Evolutionary conservation across 2,888 invertebrate species (phyloP).

Genomic region (Epirrita christyi): DNA sequence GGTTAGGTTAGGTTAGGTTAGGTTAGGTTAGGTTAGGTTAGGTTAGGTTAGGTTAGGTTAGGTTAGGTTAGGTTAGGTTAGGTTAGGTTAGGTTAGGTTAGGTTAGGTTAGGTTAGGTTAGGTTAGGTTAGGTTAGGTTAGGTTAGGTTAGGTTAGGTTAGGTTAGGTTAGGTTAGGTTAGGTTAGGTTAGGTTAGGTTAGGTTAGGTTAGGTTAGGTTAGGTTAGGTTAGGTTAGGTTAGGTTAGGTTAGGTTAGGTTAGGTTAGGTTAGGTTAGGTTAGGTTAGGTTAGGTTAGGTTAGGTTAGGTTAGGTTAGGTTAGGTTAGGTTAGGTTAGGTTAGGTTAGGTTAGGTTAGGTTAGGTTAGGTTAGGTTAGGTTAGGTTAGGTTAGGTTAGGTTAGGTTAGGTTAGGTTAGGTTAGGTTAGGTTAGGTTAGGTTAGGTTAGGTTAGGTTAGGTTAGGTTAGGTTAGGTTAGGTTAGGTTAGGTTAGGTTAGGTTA

Average conservation of each 20-base stretch:
- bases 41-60: constrained; percentile 31
- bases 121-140: constrained; percentile 30
- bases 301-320: constrained; percentile 25
- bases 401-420: constrained; percentile 24
- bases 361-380: constrained; percentile 20
- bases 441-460: constrained; percentile 16
- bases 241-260: constrained; percentile 32
- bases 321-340: constrained; percentile 21
- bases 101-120: constrained; percentile 23
- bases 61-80: constrained; percentile 25
- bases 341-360: constrained; percentile 24
- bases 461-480: constrained; percentile 23
- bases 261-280: constrained; percentile 25
- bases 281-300: constrained; percentile 24
- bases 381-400: constrained; percentile 21
- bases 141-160: constrained; percentile 28
- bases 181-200: constrained; percentile 31
- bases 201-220: constrained; percentile 35
- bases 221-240: constrained; percentile 33
- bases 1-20: constrained; percentile 27
- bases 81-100: constrained; percentile 22
- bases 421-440: constrained; percentile 19
- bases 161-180: constrained; percentile 29
- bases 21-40: constrained; percentile 31
- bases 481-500: constrained; percentile 23